Conservation (phyloP, 2,888 invertebrate species). For the Microctonus brassicae region DNA sequence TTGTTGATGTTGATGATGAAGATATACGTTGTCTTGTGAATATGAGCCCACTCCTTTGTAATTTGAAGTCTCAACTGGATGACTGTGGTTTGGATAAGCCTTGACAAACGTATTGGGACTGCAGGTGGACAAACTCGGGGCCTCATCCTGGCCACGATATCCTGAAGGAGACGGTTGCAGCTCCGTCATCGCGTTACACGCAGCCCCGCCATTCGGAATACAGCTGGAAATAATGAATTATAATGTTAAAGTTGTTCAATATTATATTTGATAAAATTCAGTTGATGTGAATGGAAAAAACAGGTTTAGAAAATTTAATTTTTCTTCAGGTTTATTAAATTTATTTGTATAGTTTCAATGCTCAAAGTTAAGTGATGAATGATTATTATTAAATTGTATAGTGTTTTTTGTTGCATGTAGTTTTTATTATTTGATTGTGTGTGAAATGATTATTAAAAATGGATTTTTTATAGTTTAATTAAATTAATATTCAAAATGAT, state of each 20-base stretch:
- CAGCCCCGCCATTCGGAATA: conserved; percentile 69
- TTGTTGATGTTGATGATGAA: conserved; percentile 42
- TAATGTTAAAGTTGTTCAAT: neutral
- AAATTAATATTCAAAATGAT: too few relatives aligned
- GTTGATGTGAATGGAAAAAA: too few relatives aligned
- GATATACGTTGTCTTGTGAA: conserved; percentile 59
- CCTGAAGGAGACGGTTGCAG: conserved; percentile 68
- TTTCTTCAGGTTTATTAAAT: too few relatives aligned
- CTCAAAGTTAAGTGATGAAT: too few relatives aligned
- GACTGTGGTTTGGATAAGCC: conserved; percentile 10
- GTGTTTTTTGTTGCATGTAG: too few relatives aligned
- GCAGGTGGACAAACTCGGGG: conserved; percentile 62
- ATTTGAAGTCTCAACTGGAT: conserved; percentile 5
- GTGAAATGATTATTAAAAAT: too few relatives aligned
- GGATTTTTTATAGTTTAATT: too few relatives aligned
- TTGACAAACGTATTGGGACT: conserved; percentile 14
- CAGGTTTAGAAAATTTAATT: too few relatives aligned
- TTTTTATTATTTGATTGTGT: too few relatives aligned
- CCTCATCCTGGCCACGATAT: conserved; percentile 68
- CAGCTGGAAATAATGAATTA: conserved; percentile 54
- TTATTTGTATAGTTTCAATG: too few relatives aligned
- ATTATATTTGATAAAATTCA: neutral
- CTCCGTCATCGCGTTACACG: conserved; percentile 69
- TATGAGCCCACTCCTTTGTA: conserved; percentile 3
- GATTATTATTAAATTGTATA: too few relatives aligned